These are phyloP conservation scores for Lutjanus erythropterus DNA, from an alignment of 2,113 vertebrate genomes.

Conservation along the genomic window DNA sequence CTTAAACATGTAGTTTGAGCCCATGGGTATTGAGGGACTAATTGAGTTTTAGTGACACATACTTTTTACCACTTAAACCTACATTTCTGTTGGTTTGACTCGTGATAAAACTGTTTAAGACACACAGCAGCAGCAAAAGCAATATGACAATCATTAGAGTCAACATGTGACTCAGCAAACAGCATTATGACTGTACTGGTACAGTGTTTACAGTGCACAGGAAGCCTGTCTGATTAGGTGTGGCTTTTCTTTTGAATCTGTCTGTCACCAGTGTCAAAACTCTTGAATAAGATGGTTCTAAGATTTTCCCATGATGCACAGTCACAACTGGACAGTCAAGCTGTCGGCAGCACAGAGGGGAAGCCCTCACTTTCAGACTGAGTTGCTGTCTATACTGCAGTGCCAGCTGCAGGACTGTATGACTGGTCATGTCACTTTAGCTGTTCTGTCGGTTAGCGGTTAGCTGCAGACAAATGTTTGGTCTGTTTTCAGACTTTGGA, in stretches of 20 bases:
- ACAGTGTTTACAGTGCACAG: background rate
- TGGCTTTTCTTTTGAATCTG: background rate
- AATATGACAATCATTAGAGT: background rate
- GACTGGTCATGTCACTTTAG: background rate
- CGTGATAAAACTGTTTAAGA: background rate
- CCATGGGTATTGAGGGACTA: background rate
- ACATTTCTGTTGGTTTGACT: conserved; percentile 2
- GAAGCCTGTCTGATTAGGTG: background rate
- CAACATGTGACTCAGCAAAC: background rate
- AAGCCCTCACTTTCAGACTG: background rate
- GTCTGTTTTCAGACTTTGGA: too few relatives aligned
- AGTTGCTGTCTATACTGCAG: background rate
- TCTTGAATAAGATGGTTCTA: background rate
- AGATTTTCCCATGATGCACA: background rate
- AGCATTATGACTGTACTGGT: background rate
- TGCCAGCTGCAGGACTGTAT: background rate
- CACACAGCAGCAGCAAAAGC: background rate
- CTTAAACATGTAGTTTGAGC: conserved; percentile 21
- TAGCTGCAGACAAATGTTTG: too few relatives aligned
- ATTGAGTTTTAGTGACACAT: conserved; percentile 23
- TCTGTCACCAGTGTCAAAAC: background rate
- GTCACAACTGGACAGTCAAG: background rate
- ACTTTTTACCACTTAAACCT: conserved; percentile 27
- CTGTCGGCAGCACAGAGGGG: background rate
- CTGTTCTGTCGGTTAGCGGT: too few relatives aligned